Percentiles rank a stretch among this genome's conserved stretches.
phyloP scores from a whole-genome alignment of 2,113 vertebrate species.

The Coptodon rendalli region DNA sequence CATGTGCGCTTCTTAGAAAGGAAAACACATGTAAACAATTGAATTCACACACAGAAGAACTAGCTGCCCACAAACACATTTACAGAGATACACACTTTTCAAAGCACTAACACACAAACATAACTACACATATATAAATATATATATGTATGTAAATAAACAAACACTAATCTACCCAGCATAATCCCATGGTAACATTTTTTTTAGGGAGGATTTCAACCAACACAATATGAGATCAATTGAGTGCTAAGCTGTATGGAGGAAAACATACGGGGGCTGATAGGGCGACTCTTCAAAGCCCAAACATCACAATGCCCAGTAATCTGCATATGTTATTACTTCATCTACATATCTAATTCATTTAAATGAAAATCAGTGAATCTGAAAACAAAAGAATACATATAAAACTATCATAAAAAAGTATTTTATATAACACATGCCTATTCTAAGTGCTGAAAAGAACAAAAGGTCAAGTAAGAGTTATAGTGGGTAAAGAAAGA shows the following conservation, averaged over 20 bases:
- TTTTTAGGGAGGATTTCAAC: constrained; percentile 21
- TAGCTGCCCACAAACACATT: not conserved
- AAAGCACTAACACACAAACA: not conserved
- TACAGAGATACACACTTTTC: not conserved
- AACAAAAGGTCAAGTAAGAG: not conserved
- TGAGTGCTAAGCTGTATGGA: constrained; percentile 21
- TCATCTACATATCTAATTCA: constrained; percentile 1
- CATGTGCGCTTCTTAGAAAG: not conserved
- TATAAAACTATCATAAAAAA: not conserved
- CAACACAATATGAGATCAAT: constrained; percentile 27
- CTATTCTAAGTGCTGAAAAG: not conserved
- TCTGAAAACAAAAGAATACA: not conserved
- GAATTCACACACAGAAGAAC: not conserved
- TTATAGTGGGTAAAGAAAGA: not conserved
- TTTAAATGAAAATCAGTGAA: constrained; percentile 12
- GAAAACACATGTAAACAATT: not conserved
- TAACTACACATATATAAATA: not conserved
- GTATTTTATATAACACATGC: not conserved
- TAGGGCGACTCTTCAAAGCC: not conserved
- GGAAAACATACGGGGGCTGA: not conserved
- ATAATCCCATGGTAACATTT: constrained; percentile 35
- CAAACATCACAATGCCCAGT: not conserved
- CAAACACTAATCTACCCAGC: not conserved
- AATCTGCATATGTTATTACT: constrained; percentile 18
- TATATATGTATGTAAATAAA: not conserved